Conservation (phyloP, 2,113 vertebrate species). For the Aptenodytes patagonicus region DNA sequence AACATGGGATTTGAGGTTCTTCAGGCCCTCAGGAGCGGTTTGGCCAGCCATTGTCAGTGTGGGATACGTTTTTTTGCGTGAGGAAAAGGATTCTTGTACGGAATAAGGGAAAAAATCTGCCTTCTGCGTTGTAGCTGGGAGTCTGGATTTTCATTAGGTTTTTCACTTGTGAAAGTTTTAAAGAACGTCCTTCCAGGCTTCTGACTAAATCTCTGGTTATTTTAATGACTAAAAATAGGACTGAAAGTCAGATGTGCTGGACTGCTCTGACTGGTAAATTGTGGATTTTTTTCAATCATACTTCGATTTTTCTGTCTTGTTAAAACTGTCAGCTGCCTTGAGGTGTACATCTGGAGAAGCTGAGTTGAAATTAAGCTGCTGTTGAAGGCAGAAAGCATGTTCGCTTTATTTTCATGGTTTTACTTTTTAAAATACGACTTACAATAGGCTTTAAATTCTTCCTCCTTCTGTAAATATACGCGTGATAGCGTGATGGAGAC, state of each 20-base stretch:
- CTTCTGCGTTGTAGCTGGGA: neutral
- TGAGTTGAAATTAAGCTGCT: neutral
- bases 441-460: neutral
- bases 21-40: neutral
- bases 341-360: neutral
- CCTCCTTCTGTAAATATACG: accelerated
- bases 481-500: neutral
- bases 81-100: neutral
- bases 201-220: neutral
- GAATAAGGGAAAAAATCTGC: neutral
- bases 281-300: neutral
- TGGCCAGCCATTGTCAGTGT: neutral
- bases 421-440: neutral
- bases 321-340: neutral
- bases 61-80: accelerated
- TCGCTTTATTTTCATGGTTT: neutral
- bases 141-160: neutral
- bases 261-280: neutral
- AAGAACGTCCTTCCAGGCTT: neutral
- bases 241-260: neutral
- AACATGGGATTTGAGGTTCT: neutral
- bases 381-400: neutral
- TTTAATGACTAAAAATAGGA: neutral
- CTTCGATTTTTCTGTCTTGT: neutral
- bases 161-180: neutral